A percentile compares a stretch with the other conserved stretches of the same genome.
Conservation (phyloP, 2,113 vertebrate species). For the Sphaerodactylus townsendi region DNA sequence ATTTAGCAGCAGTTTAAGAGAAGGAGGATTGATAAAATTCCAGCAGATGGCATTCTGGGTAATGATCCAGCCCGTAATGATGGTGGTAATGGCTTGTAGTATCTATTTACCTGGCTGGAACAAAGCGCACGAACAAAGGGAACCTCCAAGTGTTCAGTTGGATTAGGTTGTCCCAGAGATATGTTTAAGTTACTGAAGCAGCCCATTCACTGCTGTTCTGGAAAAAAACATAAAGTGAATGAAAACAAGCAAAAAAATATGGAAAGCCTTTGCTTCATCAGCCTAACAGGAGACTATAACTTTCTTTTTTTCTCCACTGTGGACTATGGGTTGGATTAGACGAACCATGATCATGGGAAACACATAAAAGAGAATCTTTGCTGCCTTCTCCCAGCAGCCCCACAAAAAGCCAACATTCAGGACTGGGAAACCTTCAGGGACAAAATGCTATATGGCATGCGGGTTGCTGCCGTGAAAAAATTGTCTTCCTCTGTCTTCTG, state of each 20-base stretch:
- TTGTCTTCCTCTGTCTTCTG: not conserved
- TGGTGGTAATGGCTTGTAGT: conserved; percentile 62
- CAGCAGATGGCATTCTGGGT: conserved; percentile 63
- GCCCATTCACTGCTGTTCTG: not conserved
- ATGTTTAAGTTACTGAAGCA: conserved; percentile 56
- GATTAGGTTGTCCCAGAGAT: conserved; percentile 21
- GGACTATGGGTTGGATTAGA: too few species aligned
- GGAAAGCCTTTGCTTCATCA: conserved; percentile 47
- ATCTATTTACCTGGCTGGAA: conserved; percentile 65
- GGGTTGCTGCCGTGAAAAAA: conserved; percentile 39
- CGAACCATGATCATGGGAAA: too few species aligned
- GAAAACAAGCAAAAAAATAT: conserved; percentile 44
- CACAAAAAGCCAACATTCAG: not conserved
- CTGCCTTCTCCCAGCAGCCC: conserved; percentile 4
- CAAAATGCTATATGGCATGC: not conserved
- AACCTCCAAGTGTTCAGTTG: conserved; percentile 26
- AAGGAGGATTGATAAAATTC: conserved; percentile 64
- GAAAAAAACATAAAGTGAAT: conserved; percentile 53
- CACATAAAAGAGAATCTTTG: not conserved
- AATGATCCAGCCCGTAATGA: conserved; percentile 61
- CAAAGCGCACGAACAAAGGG: conserved; percentile 24
- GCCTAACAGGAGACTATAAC: conserved; percentile 47
- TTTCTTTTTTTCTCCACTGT: conserved; percentile 49
- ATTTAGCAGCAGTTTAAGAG: conserved; percentile 69
- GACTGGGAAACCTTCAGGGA: too few species aligned